A percentile compares a stretch with the other conserved stretches of the same genome.
Evolutionary conservation across 1,140 invertebrate species (phyloP).

Genomic region (Drosophila sp.): DNA sequence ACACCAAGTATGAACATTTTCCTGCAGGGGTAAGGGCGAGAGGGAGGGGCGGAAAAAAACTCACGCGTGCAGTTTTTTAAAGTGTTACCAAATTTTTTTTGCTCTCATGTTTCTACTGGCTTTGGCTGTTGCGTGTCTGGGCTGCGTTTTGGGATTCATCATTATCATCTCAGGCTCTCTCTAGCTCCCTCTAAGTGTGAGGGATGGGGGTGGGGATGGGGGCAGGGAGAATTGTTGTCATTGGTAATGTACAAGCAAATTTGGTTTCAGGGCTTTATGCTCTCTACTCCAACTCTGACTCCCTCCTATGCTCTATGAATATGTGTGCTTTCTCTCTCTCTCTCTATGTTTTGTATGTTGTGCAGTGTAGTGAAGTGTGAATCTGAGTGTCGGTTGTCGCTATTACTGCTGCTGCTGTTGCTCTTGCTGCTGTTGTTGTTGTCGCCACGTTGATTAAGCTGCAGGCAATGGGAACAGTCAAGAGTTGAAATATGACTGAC

Average conservation of each 20-base stretch:
- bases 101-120: conserved; percentile 18
- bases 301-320: neutral
- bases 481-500: conserved; percentile 1
- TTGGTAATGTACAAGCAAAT: conserved; percentile 54
- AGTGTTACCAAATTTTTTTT: conserved; percentile 52
- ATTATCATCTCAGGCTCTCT: conserved; percentile 48
- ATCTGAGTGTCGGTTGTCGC: conserved; percentile 39
- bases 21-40: conserved; percentile 17
- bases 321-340: neutral
- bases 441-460: conserved; percentile 42
- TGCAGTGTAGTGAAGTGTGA: conserved; percentile 51
- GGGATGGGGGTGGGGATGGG: neutral
- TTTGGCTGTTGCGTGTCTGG: conserved; percentile 35
- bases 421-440: conserved; percentile 6
- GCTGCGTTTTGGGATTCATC: conserved; percentile 39
- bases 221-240: conserved; percentile 44
- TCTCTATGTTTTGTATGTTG: conserved; percentile 17
- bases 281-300: neutral
- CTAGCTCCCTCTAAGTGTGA: neutral
- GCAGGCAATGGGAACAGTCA: conserved; percentile 16
- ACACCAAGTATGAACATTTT: conserved; percentile 22
- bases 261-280: conserved; percentile 19
- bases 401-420: neutral
- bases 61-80: conserved; percentile 47
- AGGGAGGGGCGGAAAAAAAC: neutral